Percentiles rank a stretch among this genome's conserved stretches.
Conservation (phyloP, 2,797 vertebrate genomes). For the Hypotaenidia okinawae region DNA sequence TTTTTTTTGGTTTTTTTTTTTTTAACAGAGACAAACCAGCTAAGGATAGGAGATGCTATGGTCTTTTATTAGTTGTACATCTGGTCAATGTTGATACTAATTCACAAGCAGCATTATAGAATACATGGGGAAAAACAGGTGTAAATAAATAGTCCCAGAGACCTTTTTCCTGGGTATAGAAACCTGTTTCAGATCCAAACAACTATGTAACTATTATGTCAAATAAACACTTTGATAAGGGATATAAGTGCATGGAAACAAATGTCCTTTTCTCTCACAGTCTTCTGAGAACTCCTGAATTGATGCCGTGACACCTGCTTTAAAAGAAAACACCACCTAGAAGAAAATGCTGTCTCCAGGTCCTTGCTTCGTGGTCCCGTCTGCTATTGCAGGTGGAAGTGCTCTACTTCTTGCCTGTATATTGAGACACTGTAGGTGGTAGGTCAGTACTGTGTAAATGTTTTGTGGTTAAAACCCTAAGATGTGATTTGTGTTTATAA, state of each 20-base stretch:
- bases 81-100: not conserved
- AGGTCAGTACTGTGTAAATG: constrained; percentile 23
- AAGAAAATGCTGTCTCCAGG: not conserved
- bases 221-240: not conserved
- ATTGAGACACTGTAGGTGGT: constrained; percentile 14
- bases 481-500: constrained; percentile 67
- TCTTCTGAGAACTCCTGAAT: not conserved
- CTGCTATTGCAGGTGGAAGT: not conserved
- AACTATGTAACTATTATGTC: not conserved
- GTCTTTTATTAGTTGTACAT: not conserved
- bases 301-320: not conserved
- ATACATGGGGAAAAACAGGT: fast-evolving
- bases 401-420: not conserved
- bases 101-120: not conserved
- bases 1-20: not conserved
- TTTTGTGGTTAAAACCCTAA: constrained; percentile 56
- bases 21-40: not conserved
- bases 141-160: not conserved
- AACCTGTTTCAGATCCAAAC: not conserved
- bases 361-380: not conserved
- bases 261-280: not conserved
- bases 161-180: not conserved
- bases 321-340: not conserved
- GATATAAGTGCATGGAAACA: not conserved
- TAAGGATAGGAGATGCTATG: not conserved